These are phyloP conservation scores for Hippasteria phrygiana DNA, from an alignment of 53 echinoderm and acorn worm genomes.

Conservation along the genomic window DNA sequence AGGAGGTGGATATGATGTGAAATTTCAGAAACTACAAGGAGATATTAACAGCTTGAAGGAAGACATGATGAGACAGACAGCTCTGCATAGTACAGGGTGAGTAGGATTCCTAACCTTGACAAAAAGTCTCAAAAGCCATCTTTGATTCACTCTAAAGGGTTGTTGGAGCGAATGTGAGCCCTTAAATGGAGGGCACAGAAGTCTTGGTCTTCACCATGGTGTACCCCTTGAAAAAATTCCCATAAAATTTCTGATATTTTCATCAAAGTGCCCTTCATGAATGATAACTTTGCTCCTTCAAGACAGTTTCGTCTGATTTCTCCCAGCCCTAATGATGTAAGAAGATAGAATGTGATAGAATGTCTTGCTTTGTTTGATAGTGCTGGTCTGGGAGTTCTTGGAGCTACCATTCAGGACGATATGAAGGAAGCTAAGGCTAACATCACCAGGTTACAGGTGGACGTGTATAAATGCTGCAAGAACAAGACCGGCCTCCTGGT, in stretches of 20 bases:
- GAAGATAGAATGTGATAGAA: neutral
- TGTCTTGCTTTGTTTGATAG: neutral
- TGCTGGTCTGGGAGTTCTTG: conserved; percentile 12
- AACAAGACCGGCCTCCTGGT: conserved; percentile 83
- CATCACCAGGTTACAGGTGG: conserved; percentile 71
- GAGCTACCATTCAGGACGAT: conserved; percentile 6
- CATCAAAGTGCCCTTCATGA: too few relatives aligned
- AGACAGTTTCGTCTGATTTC: too few relatives aligned
- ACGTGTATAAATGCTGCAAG: conserved; percentile 88
- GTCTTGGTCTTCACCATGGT: too few relatives aligned
- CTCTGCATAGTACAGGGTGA: conserved; percentile 22
- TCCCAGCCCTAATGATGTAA: too few relatives aligned
- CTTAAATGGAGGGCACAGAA: too few relatives aligned
- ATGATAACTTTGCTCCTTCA: too few relatives aligned
- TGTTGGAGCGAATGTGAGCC: too few relatives aligned
- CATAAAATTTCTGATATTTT: too few relatives aligned
- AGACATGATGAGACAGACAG: conserved; percentile 61
- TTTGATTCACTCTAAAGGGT: too few relatives aligned
- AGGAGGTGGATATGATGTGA: conserved; percentile 31
- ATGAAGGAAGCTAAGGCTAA: conserved; percentile 59
- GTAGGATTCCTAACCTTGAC: neutral
- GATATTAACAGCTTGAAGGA: conserved; percentile 74
- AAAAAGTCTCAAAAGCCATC: neutral
- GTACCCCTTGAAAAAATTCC: too few relatives aligned
- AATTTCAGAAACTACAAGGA: conserved; percentile 22